Percentiles rank a stretch among this genome's conserved stretches.
Evolutionary conservation across 1,140 invertebrate species (phyloP).

Genomic region (Drosophila ironensis): DNA sequence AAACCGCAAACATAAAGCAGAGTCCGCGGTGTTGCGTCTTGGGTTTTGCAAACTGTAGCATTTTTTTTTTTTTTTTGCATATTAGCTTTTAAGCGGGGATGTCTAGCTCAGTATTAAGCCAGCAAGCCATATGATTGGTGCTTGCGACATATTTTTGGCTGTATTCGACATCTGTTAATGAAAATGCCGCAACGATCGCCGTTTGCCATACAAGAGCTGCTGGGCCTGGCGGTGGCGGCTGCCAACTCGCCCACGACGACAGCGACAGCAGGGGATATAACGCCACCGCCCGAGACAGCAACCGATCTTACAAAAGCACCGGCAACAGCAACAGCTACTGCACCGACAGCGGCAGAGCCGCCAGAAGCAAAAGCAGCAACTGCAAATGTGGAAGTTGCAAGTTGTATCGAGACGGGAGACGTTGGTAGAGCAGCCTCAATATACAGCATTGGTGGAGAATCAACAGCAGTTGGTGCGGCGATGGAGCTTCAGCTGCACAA

Average conservation of each 20-base stretch:
- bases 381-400: not conserved
- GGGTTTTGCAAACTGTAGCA: too few species aligned
- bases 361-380: slow-evolving; percentile 23
- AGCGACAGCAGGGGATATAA: slow-evolving; percentile 31
- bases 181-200: slow-evolving; percentile 91
- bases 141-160: too few species aligned
- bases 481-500: slow-evolving; percentile 32
- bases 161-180: too few species aligned
- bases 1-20: too few species aligned
- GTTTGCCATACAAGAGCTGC: slow-evolving; percentile 95
- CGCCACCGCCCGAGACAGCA: slow-evolving; percentile 35
- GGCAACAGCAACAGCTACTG: slow-evolving; percentile 3
- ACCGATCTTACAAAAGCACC: slow-evolving; percentile 53
- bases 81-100: too few species aligned
- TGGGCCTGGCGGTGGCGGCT: slow-evolving; percentile 85
- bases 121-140: too few species aligned
- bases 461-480: slow-evolving; percentile 2
- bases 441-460: slow-evolving; percentile 2
- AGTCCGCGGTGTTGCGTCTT: too few species aligned
- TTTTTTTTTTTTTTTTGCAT: not conserved
- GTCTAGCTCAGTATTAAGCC: too few species aligned
- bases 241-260: slow-evolving; percentile 17
- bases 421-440: slow-evolving; percentile 2
- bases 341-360: slow-evolving; percentile 12
- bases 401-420: slow-evolving; percentile 1